Evolutionary conservation across 2,888 invertebrate species (phyloP).

Genomic region (Mimachlamys varia): DNA sequence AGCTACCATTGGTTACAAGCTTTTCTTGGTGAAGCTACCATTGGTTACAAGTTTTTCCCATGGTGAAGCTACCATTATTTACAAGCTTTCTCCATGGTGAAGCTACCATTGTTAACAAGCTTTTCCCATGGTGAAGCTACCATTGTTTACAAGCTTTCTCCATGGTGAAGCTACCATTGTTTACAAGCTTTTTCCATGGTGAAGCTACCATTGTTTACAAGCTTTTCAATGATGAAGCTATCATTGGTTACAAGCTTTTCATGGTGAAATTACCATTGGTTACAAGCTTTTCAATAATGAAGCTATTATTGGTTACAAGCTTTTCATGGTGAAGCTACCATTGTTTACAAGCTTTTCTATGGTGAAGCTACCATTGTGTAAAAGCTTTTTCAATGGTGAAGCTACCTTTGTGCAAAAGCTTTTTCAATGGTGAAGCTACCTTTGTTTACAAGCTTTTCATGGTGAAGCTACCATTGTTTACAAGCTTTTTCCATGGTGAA

Average conservation of each 20-base stretch:
- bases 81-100: no score
- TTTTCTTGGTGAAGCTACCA: no score
- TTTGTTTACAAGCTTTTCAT: neutral
- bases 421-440: no score
- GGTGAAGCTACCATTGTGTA: neutral
- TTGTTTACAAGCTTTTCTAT: neutral
- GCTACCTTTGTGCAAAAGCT: neutral
- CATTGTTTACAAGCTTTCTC: no score
- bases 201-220: neutral
- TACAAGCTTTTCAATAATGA: neutral
- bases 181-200: neutral
- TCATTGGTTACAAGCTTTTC: neutral
- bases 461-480: neutral
- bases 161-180: no score
- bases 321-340: neutral
- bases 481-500: neutral
- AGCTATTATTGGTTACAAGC: neutral
- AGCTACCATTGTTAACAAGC: no score
- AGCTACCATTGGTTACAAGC: no score
- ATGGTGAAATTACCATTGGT: neutral
- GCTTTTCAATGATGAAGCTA: neutral
- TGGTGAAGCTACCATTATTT: no score
- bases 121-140: no score
- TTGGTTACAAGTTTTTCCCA: no score
- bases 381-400: neutral